These are phyloP conservation scores for Gouania willdenowi DNA, from an alignment of 2,797 vertebrate species.

Conservation along the genomic window DNA sequence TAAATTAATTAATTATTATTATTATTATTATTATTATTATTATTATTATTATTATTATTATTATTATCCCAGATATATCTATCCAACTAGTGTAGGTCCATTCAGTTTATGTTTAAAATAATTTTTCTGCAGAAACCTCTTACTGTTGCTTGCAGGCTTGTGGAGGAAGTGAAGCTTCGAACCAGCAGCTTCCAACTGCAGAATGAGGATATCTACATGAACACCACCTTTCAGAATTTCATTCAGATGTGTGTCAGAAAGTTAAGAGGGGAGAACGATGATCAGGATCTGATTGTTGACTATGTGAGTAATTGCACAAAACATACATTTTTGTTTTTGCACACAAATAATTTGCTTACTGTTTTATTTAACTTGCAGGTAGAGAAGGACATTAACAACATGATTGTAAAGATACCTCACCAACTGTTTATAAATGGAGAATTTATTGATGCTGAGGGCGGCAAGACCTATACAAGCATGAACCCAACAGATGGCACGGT, in stretches of 20 bases:
- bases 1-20: too few relatives aligned
- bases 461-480: conserved; percentile 81
- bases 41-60: too few relatives aligned
- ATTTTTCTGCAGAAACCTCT: too few relatives aligned
- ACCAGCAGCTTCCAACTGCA: conserved; percentile 77
- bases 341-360: neutral
- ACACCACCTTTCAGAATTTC: conserved; percentile 84
- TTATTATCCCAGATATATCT: too few relatives aligned
- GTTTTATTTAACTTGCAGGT: conserved; percentile 61
- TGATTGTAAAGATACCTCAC: conserved; percentile 82
- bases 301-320: conserved; percentile 69
- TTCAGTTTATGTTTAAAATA: too few relatives aligned
- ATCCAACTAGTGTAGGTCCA: too few relatives aligned
- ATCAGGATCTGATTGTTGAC: conserved; percentile 73
- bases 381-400: conserved; percentile 78
- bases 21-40: too few relatives aligned
- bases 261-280: conserved; percentile 77
- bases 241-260: conserved; percentile 84
- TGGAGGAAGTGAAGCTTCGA: conserved; percentile 84
- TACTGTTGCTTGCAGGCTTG: conserved; percentile 67
- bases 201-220: conserved; percentile 89
- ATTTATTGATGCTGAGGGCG: conserved; percentile 82
- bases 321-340: neutral
- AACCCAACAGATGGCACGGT: conserved; percentile 83
- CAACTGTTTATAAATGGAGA: conserved; percentile 85